Base-by-base conservation (phyloP, 1,140 invertebrate species). In the Acyrthosiphon pisum region DNA sequence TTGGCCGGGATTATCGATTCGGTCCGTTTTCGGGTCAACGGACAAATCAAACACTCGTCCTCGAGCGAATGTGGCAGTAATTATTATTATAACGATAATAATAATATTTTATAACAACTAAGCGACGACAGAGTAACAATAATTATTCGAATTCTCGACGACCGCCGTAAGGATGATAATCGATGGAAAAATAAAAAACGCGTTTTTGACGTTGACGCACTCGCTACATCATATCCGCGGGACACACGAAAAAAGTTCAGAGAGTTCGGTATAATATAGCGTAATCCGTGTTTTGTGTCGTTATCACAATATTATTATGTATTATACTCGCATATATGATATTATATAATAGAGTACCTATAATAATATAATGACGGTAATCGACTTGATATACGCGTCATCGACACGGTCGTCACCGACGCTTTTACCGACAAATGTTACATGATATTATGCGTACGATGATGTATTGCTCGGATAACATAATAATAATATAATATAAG, bases 1-100 rank as follows among this genome's bases (percentile, higher is more conserved):
- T 30, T 30, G 26, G 46, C 84, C 48, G 84, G 23, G 44, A 86
- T 46, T 86, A 86, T 86, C 41, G 84, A 86, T 86, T 86, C 44
- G 7, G 41, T 46, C 84, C 26, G 44, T 86, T 86, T 46, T 86
- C 84, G 84, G 84, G 84, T 86, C 84, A 86, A 46, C 41, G 84
- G 84, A 46, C 84, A 86, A 46, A 86, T 86, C 84, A 86, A n/a
- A 46, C 83, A 46, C 84, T 46, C 41, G 37, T 20, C n/a, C 37
- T 9, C 41, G 83, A 41, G 23, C 23, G 37, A 86, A 86, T 30
- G 37, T 44, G 83, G 84, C 41, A 14, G 20, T 53, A 53, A 53
- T 53, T 53, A 86, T 26, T 46, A 86, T 26, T 8, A 41, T 41
- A 84, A 84, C 37, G 35, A 46, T 44, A 9, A 44, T 9, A 9